Conservation (phyloP, 2,888 invertebrate species). For the Pherbina coryleti region DNA sequence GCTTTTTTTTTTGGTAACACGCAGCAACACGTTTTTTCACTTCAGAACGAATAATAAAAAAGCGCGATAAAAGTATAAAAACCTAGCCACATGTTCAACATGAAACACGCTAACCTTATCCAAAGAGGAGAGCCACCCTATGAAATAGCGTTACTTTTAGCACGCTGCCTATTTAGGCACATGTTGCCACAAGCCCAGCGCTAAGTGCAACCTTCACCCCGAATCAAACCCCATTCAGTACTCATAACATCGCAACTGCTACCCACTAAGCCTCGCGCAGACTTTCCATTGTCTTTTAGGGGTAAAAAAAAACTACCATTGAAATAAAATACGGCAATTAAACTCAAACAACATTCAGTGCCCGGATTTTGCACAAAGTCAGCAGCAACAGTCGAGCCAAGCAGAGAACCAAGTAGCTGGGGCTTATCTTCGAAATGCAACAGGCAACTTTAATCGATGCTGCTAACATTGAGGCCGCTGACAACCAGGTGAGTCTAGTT, state of each 20-base stretch:
- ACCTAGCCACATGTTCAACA: neutral
- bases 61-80: neutral
- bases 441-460: slow-evolving; percentile 18
- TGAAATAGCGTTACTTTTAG: neutral
- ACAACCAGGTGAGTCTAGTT: neutral
- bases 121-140: neutral
- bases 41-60: neutral
- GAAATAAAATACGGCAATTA: slow-evolving; percentile 30
- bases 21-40: too few species aligned
- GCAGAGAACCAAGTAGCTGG: neutral
- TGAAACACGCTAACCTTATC: neutral
- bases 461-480: neutral
- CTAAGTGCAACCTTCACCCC: too few species aligned
- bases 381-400: neutral
- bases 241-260: neutral
- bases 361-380: neutral
- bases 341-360: neutral
- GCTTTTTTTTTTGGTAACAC: too few species aligned
- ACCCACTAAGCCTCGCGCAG: too few species aligned
- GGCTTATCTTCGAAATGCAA: slow-evolving; percentile 3
- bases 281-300: neutral
- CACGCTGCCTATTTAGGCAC: neutral
- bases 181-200: neutral
- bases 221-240: neutral
- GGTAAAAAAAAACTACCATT: slow-evolving; percentile 3